These are phyloP conservation scores for Rhipidura dahli DNA, from an alignment of 2,113 vertebrate species.

Conservation along the genomic window DNA sequence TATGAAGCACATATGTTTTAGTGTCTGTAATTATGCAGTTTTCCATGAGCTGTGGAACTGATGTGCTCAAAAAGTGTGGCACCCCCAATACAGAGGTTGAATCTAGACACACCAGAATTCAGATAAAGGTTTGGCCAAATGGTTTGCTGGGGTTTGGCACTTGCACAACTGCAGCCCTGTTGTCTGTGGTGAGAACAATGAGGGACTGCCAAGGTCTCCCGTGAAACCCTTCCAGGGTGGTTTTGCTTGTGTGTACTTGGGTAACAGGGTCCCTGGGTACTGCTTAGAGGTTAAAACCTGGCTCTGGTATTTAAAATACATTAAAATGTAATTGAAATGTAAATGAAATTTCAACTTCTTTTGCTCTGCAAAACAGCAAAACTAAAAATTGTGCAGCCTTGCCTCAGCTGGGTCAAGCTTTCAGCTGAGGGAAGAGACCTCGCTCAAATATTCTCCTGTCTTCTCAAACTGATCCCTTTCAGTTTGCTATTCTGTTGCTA, in stretches of 20 bases:
- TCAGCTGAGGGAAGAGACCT: neutral
- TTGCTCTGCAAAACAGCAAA: neutral
- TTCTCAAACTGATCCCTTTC: neutral
- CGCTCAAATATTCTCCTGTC: neutral
- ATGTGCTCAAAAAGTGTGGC: neutral
- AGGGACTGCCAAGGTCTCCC: neutral
- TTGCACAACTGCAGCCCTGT: neutral
- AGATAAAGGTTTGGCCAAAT: neutral
- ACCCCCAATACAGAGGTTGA: neutral
- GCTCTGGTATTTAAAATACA: neutral
- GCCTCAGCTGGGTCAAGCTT: neutral
- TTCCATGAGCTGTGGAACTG: neutral
- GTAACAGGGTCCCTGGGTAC: neutral
- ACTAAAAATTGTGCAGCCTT: neutral
- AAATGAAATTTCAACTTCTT: neutral
- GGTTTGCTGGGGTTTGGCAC: neutral
- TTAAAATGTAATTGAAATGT: too few species aligned
- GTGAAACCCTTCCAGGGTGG: neutral
- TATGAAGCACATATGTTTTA: neutral
- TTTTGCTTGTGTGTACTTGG: neutral
- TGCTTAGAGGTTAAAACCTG: neutral
- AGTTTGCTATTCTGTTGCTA: neutral
- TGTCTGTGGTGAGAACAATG: fast-evolving
- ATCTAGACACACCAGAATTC: neutral
- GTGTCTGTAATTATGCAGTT: neutral